Evolutionary conservation across 2,888 invertebrate species (phyloP), one percentile per base, ranked within the genome.

Genomic region (Eremobia ochroleuca): DNA sequence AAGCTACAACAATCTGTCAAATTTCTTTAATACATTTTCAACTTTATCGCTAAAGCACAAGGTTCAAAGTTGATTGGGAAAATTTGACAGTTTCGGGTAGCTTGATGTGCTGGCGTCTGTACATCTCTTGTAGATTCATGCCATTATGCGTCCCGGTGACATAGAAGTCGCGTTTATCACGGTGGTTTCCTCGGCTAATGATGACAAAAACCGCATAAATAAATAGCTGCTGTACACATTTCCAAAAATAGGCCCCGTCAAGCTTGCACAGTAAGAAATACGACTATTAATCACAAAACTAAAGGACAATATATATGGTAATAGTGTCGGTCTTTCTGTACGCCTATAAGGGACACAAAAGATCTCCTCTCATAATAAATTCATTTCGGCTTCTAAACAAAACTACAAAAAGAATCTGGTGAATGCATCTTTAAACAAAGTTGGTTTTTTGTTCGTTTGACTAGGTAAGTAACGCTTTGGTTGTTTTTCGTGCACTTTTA

Each of bases 281-380:
- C 72, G 73, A 83, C 90, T 77, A 91, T 92, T 88, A 91, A 91
- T 92, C 91, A 90, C 80, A 70, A 52, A 81, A 85, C 80, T 72
- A 85, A 79, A 72, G 86, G 86, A 91, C 90, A 91, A 90, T 87
- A 84, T 88, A 85, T 88, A 89, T 91, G 91, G 79, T 88, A 91
- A 91, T 88, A 85, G 78, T 81, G 83, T 82, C 88, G 87, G 87
- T 81, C 83, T 86, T 85, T 87, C 83, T 81, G 73, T 87, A 85
- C 82, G 87, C 82, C 76, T 84, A 78, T 83, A 86, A 88, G 81
- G 74, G 78, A 68, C 72, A 89, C 88, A 90, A 91, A 89, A 85
- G 88, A 86, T 81, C 70, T 82, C 68, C 40, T 75, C 86, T 83
- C 80, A 87, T 86, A 85, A 87, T 76, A 88, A 88, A 91, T 90